Percentiles rank a stretch among this genome's conserved stretches.
These are phyloP conservation scores for Saccostrea cuccullata DNA, from an alignment of 1,140 invertebrate genomes.

Conservation along the genomic window DNA sequence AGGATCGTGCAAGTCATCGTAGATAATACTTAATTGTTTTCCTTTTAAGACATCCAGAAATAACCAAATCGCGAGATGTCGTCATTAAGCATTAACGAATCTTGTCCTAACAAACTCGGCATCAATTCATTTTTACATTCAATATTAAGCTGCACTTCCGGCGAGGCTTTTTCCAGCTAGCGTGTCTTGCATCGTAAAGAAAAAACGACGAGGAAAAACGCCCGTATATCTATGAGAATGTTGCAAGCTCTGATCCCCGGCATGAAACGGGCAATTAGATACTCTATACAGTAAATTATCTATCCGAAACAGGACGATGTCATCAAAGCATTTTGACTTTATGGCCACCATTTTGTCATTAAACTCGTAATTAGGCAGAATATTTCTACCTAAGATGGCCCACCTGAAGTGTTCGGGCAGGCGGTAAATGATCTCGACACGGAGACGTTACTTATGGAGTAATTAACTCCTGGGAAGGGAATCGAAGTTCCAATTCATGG, in stretches of 20 bases:
- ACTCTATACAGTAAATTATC: slow-evolving; percentile 36
- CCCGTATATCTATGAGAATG: slow-evolving; percentile 28
- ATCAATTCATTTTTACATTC: slow-evolving; percentile 29
- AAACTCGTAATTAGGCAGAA: slow-evolving; percentile 23
- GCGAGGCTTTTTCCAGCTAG: neutral
- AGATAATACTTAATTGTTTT: slow-evolving; percentile 24
- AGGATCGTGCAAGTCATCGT: neutral
- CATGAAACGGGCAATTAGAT: slow-evolving; percentile 33
- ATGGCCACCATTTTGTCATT: slow-evolving; percentile 27
- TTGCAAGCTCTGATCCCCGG: slow-evolving; percentile 12
- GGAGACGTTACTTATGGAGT: slow-evolving; percentile 2
- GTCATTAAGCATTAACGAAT: slow-evolving; percentile 11
- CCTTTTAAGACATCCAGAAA: slow-evolving; percentile 20
- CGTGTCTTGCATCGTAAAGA: slow-evolving; percentile 16
- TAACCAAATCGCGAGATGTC: slow-evolving; percentile 1
- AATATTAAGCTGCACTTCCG: slow-evolving; percentile 37
- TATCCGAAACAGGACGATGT: slow-evolving; percentile 29
- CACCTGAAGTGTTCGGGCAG: slow-evolving; percentile 6
- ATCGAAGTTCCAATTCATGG: slow-evolving; percentile 7
- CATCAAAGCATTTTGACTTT: slow-evolving; percentile 37
- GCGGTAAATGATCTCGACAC: slow-evolving; percentile 24
- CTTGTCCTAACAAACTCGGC: slow-evolving; percentile 16
- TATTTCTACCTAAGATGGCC: slow-evolving; percentile 18
- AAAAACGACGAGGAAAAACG: slow-evolving; percentile 26
- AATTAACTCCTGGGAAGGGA: neutral